Conservation (phyloP, 2,888 invertebrate genomes). For the Junonia oenone region DNA sequence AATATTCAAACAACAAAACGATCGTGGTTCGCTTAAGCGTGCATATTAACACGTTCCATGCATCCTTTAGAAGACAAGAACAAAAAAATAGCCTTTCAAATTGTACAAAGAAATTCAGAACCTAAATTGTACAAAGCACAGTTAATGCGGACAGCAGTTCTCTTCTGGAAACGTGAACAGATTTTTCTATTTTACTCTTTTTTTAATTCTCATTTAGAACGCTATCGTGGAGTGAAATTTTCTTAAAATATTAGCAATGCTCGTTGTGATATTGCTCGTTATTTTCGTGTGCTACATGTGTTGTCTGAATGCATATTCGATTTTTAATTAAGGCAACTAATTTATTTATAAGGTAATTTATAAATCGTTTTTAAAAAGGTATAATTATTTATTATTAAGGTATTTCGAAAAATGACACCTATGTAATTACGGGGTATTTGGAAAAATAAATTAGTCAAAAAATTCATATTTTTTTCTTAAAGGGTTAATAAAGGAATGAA, state of each 20-base stretch:
- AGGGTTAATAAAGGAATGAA: too few relatives aligned
- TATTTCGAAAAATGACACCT: too few relatives aligned
- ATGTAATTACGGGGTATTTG: too few relatives aligned
- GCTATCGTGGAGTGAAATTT: background rate
- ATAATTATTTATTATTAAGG: too few relatives aligned
- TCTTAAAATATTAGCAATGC: background rate
- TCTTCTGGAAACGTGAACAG: slow-evolving; percentile 19
- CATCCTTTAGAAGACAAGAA: slow-evolving; percentile 3
- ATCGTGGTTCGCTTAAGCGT: background rate
- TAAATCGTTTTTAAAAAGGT: too few relatives aligned
- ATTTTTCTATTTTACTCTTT: slow-evolving; percentile 5
- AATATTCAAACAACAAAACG: background rate
- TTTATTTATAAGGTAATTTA: too few relatives aligned
- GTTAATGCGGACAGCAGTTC: slow-evolving; percentile 19
- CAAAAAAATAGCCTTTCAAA: slow-evolving; percentile 19
- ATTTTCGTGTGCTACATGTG: too few relatives aligned
- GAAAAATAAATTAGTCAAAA: too few relatives aligned
- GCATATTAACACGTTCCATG: slow-evolving; percentile 14
- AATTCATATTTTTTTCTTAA: too few relatives aligned
- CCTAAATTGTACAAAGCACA: slow-evolving; percentile 26
- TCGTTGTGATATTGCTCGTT: background rate
- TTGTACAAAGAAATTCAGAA: slow-evolving; percentile 23
- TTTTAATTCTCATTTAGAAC: background rate
- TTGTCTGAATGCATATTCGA: background rate
- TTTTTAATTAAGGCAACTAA: too few relatives aligned